These are phyloP conservation scores for Kryphioiulus occultus DNA, from an alignment of 2,888 invertebrate species.

Conservation along the genomic window DNA sequence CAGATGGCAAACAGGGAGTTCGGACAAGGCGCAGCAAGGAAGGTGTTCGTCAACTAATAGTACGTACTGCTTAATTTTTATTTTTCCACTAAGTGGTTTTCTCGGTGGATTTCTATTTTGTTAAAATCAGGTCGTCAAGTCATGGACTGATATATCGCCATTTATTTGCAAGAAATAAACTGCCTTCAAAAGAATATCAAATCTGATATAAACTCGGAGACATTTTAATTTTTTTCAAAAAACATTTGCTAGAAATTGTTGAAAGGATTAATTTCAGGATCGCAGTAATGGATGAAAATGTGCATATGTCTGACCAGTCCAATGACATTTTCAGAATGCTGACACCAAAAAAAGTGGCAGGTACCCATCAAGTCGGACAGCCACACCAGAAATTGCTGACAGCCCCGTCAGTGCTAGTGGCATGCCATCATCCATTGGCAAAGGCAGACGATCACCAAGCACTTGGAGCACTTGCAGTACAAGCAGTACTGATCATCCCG, in stretches of 20 bases:
- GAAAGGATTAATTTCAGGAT: too few species aligned
- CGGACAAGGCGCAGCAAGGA: constrained; percentile 62
- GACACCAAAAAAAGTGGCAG: constrained; percentile 48
- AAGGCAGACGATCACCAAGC: constrained; percentile 61
- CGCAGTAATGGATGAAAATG: too few species aligned
- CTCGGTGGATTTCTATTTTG: too few species aligned
- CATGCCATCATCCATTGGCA: constrained; percentile 56
- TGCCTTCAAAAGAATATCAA: too few species aligned
- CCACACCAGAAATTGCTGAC: constrained; percentile 59
- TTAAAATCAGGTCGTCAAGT: too few species aligned
- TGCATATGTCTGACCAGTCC: background rate
- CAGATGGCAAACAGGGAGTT: constrained; percentile 61
- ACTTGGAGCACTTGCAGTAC: constrained; percentile 61
- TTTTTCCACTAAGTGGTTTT: too few species aligned
- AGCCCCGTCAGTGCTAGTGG: constrained; percentile 57
- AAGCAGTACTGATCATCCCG: constrained; percentile 58
- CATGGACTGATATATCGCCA: too few species aligned
- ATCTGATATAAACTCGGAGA: too few species aligned
- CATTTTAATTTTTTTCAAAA: too few species aligned
- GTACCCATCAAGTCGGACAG: constrained; percentile 51
- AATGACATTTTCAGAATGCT: background rate
- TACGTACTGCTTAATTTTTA: background rate
- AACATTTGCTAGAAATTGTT: too few species aligned
- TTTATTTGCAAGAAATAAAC: too few species aligned
- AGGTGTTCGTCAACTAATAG: constrained; percentile 55